phyloP scores from a whole-genome alignment of 2,113 vertebrate genomes.

The Embiotoca jacksoni region DNA sequence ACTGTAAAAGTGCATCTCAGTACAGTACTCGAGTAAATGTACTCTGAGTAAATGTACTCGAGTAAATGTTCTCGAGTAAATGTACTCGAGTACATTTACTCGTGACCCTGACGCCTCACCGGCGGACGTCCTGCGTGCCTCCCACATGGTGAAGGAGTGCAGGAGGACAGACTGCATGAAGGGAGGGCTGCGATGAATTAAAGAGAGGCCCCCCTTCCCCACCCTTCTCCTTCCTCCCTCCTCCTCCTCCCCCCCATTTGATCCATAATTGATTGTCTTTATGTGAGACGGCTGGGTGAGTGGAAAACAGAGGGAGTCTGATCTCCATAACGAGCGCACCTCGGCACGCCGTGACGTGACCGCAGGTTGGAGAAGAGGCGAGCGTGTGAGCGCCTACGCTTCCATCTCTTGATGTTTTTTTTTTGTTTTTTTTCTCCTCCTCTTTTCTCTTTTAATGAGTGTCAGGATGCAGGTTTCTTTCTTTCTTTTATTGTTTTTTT shows the following conservation, averaged over 20 bases:
- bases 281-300: slow-evolving; percentile 68
- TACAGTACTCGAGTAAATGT: neutral
- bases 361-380: slow-evolving; percentile 83
- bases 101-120: neutral
- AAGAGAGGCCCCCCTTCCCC: slow-evolving; percentile 36
- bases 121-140: neutral
- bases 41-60: neutral
- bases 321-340: slow-evolving; percentile 81
- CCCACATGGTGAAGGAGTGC: neutral
- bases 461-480: slow-evolving; percentile 80
- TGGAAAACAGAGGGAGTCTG: slow-evolving; percentile 60
- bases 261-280: slow-evolving; percentile 87
- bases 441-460: slow-evolving; percentile 87
- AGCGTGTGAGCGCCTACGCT: slow-evolving; percentile 65
- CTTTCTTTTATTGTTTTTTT: slow-evolving; percentile 36
- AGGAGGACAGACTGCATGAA: slow-evolving; percentile 23
- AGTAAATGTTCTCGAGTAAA: neutral
- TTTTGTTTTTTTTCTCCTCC: neutral
- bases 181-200: slow-evolving; percentile 53
- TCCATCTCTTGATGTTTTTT: slow-evolving; percentile 81
- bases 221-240: too few species aligned
- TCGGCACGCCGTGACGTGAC: slow-evolving; percentile 78
- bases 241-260: slow-evolving; percentile 66
- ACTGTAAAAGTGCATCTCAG: neutral
- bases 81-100: neutral